phyloP scores from a whole-genome alignment of 2,888 invertebrate genomes.

The Hyposoter dolosus region DNA sequence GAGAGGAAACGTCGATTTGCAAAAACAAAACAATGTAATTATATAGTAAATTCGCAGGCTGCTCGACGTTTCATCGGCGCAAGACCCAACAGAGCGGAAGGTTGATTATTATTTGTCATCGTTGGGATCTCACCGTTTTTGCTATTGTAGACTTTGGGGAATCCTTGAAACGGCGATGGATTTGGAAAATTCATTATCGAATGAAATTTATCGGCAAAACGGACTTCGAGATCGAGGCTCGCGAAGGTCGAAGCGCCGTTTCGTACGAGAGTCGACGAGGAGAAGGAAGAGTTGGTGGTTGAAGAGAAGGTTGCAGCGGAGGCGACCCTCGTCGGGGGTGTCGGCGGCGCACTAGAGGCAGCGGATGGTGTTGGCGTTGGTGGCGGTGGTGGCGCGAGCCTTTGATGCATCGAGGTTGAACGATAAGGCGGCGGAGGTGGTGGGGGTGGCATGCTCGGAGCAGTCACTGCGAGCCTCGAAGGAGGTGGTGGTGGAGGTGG shows the following conservation, averaged over 20 bases:
- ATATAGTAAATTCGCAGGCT: constrained; percentile 44
- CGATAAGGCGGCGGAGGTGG: constrained; percentile 82
- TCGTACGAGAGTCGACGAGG: constrained; percentile 9
- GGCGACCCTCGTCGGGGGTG: constrained; percentile 72
- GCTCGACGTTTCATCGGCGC: constrained; percentile 61
- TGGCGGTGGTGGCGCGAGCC: constrained; percentile 74
- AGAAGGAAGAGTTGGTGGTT: constrained; percentile 13
- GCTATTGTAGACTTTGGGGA: constrained; percentile 90
- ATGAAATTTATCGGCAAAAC: constrained; percentile 89
- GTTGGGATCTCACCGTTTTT: constrained; percentile 85
- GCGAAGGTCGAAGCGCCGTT: constrained; percentile 65
- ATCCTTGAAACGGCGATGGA: constrained; percentile 89
- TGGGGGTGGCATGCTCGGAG: constrained; percentile 82
- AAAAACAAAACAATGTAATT: constrained; percentile 2
- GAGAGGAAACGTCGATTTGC: not conserved
- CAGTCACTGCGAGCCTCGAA: constrained; percentile 78
- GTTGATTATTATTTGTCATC: constrained; percentile 42
- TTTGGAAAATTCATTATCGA: constrained; percentile 88
- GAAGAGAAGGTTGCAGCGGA: constrained; percentile 25
- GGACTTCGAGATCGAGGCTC: constrained; percentile 88
- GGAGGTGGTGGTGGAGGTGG: constrained; percentile 69
- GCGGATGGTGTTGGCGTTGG: constrained; percentile 77
- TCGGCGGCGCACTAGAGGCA: constrained; percentile 84
- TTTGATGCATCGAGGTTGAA: constrained; percentile 74
- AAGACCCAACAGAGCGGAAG: constrained; percentile 61